phyloP scores from a whole-genome alignment of 2,797 vertebrate species.

The Crenuchus spilurus region DNA sequence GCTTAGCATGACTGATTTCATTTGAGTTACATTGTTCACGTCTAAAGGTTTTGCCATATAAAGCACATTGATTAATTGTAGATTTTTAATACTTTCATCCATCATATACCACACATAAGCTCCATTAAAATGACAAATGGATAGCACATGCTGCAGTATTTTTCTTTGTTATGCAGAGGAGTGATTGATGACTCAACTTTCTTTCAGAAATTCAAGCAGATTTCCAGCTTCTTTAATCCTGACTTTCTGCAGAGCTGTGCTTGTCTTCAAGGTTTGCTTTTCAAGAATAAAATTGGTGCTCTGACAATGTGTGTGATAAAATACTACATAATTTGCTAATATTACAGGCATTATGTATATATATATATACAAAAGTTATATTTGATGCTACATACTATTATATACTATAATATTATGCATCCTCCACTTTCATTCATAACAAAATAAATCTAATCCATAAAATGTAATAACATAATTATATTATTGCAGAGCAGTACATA shows the following conservation, averaged over 20 bases:
- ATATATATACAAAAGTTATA: no score
- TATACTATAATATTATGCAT: no score
- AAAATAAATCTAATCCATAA: no score
- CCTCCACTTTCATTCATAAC: no score
- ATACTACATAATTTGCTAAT: no score
- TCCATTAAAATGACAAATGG: background rate
- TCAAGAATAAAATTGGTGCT: no score
- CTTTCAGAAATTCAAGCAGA: constrained; percentile 60
- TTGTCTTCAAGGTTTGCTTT: constrained; percentile 56
- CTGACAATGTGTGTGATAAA: no score
- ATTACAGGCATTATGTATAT: no score
- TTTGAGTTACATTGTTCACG: background rate
- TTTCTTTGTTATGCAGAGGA: constrained; percentile 21
- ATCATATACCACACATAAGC: background rate
- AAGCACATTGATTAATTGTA: background rate
- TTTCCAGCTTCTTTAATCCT: constrained; percentile 26
- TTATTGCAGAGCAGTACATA: no score
- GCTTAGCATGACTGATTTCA: background rate
- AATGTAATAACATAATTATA: no score
- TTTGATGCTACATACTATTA: no score
- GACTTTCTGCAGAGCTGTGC: background rate
- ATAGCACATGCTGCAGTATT: background rate
- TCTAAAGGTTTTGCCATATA: background rate
- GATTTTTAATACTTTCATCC: constrained; percentile 10
- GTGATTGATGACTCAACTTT: constrained; percentile 23